Evolutionary conservation across 2,113 vertebrate species (phyloP).

Genomic region (Cyprichromis sp.): DNA sequence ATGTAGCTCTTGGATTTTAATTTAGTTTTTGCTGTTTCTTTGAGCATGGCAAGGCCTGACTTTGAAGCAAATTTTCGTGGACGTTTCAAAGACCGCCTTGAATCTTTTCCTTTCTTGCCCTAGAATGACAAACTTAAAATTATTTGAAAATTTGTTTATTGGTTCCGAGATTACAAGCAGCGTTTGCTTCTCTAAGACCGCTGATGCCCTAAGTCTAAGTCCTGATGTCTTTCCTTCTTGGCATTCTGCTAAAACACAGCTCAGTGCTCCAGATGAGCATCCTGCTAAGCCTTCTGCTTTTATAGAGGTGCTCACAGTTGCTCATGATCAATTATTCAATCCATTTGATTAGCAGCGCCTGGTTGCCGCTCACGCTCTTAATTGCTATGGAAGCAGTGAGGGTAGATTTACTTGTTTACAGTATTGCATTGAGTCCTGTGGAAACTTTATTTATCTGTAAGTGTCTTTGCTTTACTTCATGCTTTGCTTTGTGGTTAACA

Average conservation of each 20-base stretch:
- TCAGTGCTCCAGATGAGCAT: not conserved
- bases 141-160: not conserved
- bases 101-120: not conserved
- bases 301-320: not conserved
- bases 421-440: not conserved
- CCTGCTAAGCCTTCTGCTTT: not conserved
- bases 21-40: not conserved
- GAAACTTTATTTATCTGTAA: not conserved
- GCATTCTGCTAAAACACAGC: not conserved
- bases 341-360: not conserved
- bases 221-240: not conserved
- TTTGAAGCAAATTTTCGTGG: not conserved
- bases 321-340: not conserved
- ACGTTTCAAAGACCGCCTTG: not conserved
- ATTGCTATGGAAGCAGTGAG: not conserved
- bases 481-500: not conserved
- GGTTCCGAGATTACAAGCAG: not conserved
- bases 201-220: not conserved
- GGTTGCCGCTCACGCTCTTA: not conserved
- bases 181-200: not conserved
- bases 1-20: not conserved
- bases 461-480: not conserved
- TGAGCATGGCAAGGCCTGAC: not conserved
- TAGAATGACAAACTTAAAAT: not conserved
- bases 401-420: not conserved